phyloP scores from a whole-genome alignment of 35 echinoderm and acorn worm species.

The Patiria miniata region DNA sequence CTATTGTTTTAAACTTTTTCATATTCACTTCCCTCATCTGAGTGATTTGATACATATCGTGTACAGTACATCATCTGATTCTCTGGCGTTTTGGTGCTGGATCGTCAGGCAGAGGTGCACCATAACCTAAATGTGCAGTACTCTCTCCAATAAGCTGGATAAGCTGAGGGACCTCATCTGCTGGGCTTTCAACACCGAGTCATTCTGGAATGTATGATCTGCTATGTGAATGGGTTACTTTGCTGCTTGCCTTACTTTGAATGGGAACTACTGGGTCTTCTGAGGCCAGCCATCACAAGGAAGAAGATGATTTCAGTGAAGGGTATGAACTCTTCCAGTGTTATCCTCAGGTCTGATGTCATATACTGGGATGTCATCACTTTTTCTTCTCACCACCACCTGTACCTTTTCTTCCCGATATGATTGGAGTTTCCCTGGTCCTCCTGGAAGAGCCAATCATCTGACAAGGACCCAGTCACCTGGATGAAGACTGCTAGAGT shows the following conservation, averaged over 20 bases:
- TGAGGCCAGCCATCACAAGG: background rate
- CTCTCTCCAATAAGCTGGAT: too few species aligned
- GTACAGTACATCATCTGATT: too few species aligned
- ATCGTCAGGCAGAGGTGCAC: too few species aligned
- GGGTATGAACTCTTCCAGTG: background rate
- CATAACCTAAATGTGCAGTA: too few species aligned
- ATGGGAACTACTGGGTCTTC: background rate
- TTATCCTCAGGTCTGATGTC: background rate
- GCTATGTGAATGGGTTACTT: background rate
- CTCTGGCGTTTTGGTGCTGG: too few species aligned
- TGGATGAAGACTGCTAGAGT: background rate
- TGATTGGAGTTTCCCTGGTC: background rate
- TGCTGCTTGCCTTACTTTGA: background rate
- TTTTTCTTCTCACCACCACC: background rate
- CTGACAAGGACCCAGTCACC: slow-evolving; percentile 13
- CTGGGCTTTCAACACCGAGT: too few species aligned
- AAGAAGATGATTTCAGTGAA: slow-evolving; percentile 33
- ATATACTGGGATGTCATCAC: slow-evolving; percentile 28
- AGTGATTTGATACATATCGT: too few species aligned
- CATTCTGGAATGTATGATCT: too few species aligned
- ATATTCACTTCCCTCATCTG: too few species aligned
- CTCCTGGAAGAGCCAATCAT: slow-evolving; percentile 16
- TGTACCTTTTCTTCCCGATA: background rate
- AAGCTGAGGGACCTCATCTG: too few species aligned
- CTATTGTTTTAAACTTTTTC: too few species aligned